Percentiles rank a stretch among this genome's conserved stretches.
Conservation (phyloP, 64 coral and sea anemone genomes). For the Acropora tenuis region DNA sequence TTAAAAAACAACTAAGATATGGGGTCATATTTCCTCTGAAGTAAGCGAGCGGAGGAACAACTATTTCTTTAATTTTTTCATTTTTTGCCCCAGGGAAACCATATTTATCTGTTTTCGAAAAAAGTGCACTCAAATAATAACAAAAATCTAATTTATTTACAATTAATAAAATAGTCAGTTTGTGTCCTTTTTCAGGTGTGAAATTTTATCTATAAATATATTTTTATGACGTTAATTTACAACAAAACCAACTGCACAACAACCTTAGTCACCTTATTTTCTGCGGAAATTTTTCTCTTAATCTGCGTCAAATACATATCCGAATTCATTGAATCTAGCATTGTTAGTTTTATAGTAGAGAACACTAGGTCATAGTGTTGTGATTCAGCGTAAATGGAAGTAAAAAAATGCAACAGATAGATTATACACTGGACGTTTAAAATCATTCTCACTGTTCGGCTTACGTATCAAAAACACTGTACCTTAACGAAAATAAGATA, state of each 20-base stretch:
- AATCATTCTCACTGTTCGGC: not conserved
- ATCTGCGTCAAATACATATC: not conserved
- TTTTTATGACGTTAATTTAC: not conserved
- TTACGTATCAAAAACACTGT: not conserved
- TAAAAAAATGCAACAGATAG: too few relatives aligned
- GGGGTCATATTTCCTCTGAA: not conserved
- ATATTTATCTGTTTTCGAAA: not conserved
- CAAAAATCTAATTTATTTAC: not conserved
- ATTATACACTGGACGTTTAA: too few relatives aligned
- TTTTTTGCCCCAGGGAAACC: not conserved
- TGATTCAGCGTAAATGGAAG: not conserved
- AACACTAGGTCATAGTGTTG: too few relatives aligned
- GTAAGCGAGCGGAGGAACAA: not conserved
- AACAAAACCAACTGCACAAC: not conserved
- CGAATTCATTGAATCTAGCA: too few relatives aligned
- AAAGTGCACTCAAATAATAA: not conserved
- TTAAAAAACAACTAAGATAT: not conserved
- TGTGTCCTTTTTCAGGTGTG: not conserved
- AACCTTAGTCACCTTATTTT: not conserved
- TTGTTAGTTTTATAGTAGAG: too few relatives aligned
- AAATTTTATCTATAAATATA: not conserved
- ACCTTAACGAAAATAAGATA: not conserved
- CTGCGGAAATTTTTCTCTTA: not conserved
- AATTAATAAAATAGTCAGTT: not conserved
- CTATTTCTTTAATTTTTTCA: not conserved